Evolutionary conservation across 2,888 invertebrate genomes (phyloP).

Genomic region (Cacoxenus indagator): DNA sequence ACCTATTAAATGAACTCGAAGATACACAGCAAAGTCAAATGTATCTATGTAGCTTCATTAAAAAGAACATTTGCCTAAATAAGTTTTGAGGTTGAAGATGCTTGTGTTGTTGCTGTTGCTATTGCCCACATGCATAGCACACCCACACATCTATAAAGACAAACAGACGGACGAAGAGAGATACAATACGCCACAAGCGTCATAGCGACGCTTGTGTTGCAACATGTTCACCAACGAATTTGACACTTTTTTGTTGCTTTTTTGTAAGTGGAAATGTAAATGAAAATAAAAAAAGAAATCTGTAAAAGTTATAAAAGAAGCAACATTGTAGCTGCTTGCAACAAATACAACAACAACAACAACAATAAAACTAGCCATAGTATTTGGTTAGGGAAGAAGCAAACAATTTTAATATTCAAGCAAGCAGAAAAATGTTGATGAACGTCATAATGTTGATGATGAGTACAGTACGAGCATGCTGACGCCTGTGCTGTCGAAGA

Average conservation of each 20-base stretch:
- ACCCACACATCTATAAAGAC: conserved; percentile 16
- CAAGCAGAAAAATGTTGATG: not conserved
- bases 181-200: not conserved
- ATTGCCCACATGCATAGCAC: conserved; percentile 14
- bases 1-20: not conserved
- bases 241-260: conserved; percentile 8
- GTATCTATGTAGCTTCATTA: too few relatives aligned
- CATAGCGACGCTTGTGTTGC: conserved; percentile 1
- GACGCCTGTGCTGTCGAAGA: too few relatives aligned
- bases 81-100: not conserved
- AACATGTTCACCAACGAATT: conserved; percentile 31
- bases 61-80: conserved; percentile 15
- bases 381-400: conserved; percentile 7
- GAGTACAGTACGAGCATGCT: too few relatives aligned
- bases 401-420: conserved; percentile 13
- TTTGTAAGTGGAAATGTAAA: conserved; percentile 7
- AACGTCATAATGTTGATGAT: not conserved
- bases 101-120: not conserved
- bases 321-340: not conserved
- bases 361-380: too few relatives aligned
- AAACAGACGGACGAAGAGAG: not conserved
- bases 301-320: conserved; percentile 2
- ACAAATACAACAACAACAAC: conserved; percentile 14
- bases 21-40: too few relatives aligned
- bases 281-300: conserved; percentile 18